These are phyloP conservation scores for Cistogaster globosa DNA, from an alignment of 2,888 invertebrate genomes.

Conservation along the genomic window DNA sequence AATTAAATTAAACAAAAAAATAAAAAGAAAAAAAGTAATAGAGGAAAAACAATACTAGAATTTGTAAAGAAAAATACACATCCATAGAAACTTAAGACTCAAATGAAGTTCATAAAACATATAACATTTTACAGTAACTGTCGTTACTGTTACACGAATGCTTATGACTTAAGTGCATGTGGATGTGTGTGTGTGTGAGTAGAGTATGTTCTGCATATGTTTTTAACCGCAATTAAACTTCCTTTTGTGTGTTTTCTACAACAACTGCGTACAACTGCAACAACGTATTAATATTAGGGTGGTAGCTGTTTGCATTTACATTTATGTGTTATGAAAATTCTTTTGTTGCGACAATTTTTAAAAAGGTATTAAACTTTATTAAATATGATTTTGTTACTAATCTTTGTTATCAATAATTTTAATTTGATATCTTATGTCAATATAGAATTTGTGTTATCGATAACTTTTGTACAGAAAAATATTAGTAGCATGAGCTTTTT, in stretches of 20 bases:
- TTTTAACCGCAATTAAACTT: slow-evolving; percentile 40
- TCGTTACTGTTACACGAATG: slow-evolving; percentile 9
- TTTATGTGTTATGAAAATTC: too few species aligned
- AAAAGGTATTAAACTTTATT: too few species aligned
- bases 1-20: slow-evolving; percentile 5
- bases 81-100: not conserved
- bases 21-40: not conserved
- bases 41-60: not conserved
- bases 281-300: not conserved
- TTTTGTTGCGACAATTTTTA: too few species aligned
- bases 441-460: too few species aligned
- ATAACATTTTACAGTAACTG: slow-evolving; percentile 43
- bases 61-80: not conserved
- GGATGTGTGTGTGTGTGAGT: not conserved
- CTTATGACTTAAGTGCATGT: not conserved
- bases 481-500: too few species aligned
- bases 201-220: not conserved
- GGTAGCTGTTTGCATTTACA: not conserved
- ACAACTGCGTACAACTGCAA: not conserved
- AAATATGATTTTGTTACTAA: too few species aligned
- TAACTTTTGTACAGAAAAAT: too few species aligned
- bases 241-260: not conserved
- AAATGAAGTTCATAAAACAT: slow-evolving; percentile 12
- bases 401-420: too few species aligned
- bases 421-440: too few species aligned